Base-by-base conservation (phyloP, 2,888 invertebrate genomes). In the Amiota minor region DNA sequence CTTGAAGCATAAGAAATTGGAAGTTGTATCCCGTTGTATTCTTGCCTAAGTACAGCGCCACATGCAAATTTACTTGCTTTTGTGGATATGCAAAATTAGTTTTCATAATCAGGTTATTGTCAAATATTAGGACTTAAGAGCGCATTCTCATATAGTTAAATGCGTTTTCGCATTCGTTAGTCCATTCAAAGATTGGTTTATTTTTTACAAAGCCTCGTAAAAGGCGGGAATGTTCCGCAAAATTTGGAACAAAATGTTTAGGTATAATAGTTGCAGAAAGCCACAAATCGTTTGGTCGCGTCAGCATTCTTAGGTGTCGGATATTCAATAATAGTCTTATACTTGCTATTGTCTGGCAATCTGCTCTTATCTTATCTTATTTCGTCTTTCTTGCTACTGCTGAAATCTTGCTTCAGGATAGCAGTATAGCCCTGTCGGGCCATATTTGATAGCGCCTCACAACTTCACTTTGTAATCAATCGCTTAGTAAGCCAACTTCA, bases 61-160 rank as follows among this genome's bases (percentile, higher is more conserved):
- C 73, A 70, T 9, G 71, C 75, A 47, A 70, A n/a, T 62, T 77
- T 72, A 50, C 72, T 74, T 62, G 79, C 79, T 49, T 77, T 77
- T 9, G 74, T 23, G 23, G 23, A 2, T 23, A 23, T 23, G 23
- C 3, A 23, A 3, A 23, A 23, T 23, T 23, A 3, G 46, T 75
- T 75, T 2, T 18, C 3, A 70, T 72, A 75, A 68, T 76, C 62
- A 9, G 76, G 75, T 47, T 73, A 76, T 55, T 61, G 45, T 12
- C 76, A 61, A 20, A 75, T 71, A n/a, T 9, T 67, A 1, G 49
- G 72, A 2, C 18, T 9, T 35, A 14, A 11, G 2, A 35, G 45
- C 3, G 23, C 3, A 2, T 23, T 23, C 3, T 23, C 3, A 23
- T 2, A 23, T 23, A 23, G 3, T 2, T 23, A 23, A 23, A 23